A percentile compares a stretch with the other conserved stretches of the same genome.
These are phyloP conservation scores for Clanis bilineata DNA, from an alignment of 2,888 invertebrate genomes.

Conservation along the genomic window DNA sequence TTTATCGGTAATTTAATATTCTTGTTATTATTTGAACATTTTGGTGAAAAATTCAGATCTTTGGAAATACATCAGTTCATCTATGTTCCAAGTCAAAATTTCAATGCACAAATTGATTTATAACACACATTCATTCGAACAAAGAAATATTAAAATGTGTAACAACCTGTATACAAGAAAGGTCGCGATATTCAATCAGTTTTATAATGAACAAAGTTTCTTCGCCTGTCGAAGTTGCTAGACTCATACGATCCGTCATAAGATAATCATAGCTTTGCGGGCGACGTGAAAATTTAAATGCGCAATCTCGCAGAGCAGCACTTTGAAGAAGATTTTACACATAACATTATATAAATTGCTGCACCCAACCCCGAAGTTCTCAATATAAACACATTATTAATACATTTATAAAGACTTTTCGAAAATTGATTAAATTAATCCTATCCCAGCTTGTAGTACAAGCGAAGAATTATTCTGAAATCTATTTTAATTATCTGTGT, in stretches of 20 bases:
- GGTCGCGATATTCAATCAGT: neutral
- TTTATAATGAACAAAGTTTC: constrained; percentile 3
- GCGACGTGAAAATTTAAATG: constrained; percentile 46
- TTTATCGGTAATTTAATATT: neutral
- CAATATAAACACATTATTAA: neutral
- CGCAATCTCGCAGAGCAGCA: constrained; percentile 40
- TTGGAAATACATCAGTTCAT: neutral
- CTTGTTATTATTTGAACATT: neutral
- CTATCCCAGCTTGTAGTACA: neutral
- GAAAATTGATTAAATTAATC: neutral
- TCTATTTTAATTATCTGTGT: constrained; percentile 26
- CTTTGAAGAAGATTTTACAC: constrained; percentile 34
- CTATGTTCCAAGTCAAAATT: neutral
- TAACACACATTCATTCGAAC: neutral
- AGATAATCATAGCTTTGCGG: constrained; percentile 32
- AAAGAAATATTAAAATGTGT: neutral
- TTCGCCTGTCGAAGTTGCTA: neutral
- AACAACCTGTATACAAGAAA: neutral
- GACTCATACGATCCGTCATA: constrained; percentile 25
- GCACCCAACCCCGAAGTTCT: neutral
- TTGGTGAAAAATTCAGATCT: neutral
- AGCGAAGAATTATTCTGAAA: neutral
- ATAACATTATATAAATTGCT: neutral
- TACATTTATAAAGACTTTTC: neutral
- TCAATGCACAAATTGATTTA: neutral